Base-by-base conservation (phyloP, 1,140 invertebrate species). In the Hetaerina americana region DNA sequence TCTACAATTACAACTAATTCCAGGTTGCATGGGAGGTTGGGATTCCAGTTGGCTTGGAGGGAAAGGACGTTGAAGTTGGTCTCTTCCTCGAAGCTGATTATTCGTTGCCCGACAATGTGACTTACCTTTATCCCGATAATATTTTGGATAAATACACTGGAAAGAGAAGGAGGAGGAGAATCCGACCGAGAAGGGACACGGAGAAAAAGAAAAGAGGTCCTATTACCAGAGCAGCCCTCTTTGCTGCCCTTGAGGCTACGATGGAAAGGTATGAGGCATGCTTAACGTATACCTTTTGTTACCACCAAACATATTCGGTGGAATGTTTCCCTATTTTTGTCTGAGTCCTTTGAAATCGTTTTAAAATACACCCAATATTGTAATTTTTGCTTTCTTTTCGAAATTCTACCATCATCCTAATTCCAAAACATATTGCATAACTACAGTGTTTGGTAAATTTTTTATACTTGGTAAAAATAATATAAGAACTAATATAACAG, bases 71-170 rank as follows among this genome's bases (percentile, higher is more conserved):
- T 8, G 89, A 89, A 72, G 80, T 90, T 57, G 89, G 90, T 0
- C 90, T 89, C 74, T 90, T 91, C 77, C 89, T 91, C 77, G 90
- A 92, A 77, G 87, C 87, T 0, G 89, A 87, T 78, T 91, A 91
- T 80, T 78, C 76, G 40, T 77, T 89, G 10, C 85, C 85, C 5
- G 71, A 75, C 26, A 84, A 85, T 75, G 75, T 76, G 15, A 84
- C 81, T 0, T 73, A 78, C 27, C 40, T 73, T 75, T 75, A 27
- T 25, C 69, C 75, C 29, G 73, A 76, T 5, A 75, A 70, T 69
- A 24, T 31, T 8, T 6, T 66, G 57, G 12, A 72, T 69, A 26
- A 18, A 0, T 72, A 68, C 28, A 15, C 68, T 2, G 40, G 40
- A 12, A 57, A n/a, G 40, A 57, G 40, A n/a, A 57, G 40, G 10